Percentiles rank a stretch among this genome's conserved stretches.
These are phyloP conservation scores for Hymenochirus boettgeri DNA, from an alignment of 2,113 vertebrate species.

Conservation along the genomic window DNA sequence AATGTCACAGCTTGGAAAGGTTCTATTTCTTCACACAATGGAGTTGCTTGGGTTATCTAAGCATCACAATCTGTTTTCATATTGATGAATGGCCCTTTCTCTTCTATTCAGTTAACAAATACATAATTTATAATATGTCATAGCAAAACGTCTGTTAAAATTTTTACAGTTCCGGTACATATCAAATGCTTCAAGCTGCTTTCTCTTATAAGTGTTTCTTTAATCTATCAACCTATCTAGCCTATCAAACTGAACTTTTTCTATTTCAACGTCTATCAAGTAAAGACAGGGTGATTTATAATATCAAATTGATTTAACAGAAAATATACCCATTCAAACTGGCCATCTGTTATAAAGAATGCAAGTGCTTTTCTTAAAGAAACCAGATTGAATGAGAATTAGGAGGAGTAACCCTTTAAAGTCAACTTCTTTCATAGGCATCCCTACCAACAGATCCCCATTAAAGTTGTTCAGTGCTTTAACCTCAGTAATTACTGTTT, in stretches of 20 bases:
- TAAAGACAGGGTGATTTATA: background rate
- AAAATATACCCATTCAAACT: too few relatives aligned
- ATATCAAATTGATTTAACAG: background rate
- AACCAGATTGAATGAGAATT: too few relatives aligned
- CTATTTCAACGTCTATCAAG: slow-evolving; percentile 8
- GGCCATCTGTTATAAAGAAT: background rate
- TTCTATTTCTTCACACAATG: slow-evolving; percentile 25
- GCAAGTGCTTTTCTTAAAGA: too few relatives aligned
- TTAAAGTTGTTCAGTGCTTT: too few relatives aligned
- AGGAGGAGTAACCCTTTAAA: too few relatives aligned
- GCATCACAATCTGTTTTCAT: slow-evolving; percentile 13
- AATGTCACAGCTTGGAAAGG: slow-evolving; percentile 36
- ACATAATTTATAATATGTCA: slow-evolving; percentile 29
- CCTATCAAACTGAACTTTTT: background rate
- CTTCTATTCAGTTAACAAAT: slow-evolving; percentile 16
- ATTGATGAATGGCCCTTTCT: slow-evolving; percentile 18
- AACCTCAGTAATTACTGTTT: too few relatives aligned
- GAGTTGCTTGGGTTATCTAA: slow-evolving; percentile 11
- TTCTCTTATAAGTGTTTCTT: slow-evolving; percentile 9
- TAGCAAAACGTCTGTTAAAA: slow-evolving; percentile 12
- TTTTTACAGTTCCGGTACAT: slow-evolving; percentile 21
- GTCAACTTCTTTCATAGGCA: too few relatives aligned
- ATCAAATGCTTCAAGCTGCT: slow-evolving; percentile 11
- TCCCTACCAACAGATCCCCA: too few relatives aligned
- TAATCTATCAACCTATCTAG: background rate